Evolutionary conservation across 2,113 vertebrate genomes (phyloP).

Genomic region (Romanogobio albipinnatus): DNA sequence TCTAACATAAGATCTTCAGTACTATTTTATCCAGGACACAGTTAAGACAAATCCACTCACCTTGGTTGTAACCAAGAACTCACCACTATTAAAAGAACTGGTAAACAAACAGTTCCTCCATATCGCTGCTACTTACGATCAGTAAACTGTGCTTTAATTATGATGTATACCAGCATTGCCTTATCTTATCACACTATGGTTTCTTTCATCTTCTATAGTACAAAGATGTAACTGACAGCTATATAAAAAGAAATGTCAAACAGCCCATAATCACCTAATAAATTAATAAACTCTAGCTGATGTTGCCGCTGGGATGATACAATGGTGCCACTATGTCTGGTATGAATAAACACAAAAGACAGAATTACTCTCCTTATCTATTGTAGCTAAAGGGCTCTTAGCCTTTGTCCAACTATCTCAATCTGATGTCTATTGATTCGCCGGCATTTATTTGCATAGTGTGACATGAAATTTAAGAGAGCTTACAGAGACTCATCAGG

Average conservation of each 20-base stretch:
- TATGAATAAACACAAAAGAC: constrained; percentile 33
- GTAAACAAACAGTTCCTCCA: not conserved
- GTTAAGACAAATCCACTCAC: not conserved
- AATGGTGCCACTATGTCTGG: constrained; percentile 23
- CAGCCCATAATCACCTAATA: constrained; percentile 39
- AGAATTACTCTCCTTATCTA: constrained; percentile 5
- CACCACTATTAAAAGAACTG: not conserved
- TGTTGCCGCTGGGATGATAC: not conserved
- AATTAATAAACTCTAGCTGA: constrained; percentile 30
- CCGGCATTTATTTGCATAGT: constrained; percentile 18
- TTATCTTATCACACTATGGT: constrained; percentile 8
- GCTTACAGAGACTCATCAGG: constrained; percentile 1
- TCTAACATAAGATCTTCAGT: not conserved
- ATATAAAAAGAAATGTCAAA: not conserved
- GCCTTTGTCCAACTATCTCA: not conserved
- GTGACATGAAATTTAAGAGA: constrained; percentile 2
- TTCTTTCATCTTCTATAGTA: not conserved
- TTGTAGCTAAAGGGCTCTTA: not conserved
- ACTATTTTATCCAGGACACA: not conserved
- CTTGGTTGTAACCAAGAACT: not conserved
- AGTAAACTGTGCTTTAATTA: constrained; percentile 14
- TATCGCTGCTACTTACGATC: not conserved
- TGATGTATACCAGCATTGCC: not conserved
- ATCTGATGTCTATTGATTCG: constrained; percentile 2
- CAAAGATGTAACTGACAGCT: not conserved